Conservation (phyloP, 35 echinoderm and acorn worm species). For the Holothuria glaberrima region DNA sequence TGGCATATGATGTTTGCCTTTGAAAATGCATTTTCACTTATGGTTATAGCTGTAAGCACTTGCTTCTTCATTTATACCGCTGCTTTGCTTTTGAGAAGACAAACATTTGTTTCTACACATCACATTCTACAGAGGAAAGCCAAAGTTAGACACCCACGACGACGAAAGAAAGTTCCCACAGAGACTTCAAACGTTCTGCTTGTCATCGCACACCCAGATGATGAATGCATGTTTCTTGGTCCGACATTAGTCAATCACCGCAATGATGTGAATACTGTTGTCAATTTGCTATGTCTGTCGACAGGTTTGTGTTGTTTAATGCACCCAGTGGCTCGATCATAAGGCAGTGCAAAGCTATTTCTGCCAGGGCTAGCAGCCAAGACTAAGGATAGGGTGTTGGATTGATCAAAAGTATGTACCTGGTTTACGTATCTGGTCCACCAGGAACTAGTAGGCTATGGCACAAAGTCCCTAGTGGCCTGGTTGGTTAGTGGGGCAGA, state of each 20-base stretch:
- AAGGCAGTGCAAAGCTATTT: too few relatives aligned
- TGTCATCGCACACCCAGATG: slow-evolving; percentile 89
- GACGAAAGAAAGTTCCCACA: background rate
- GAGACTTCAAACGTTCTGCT: slow-evolving; percentile 61
- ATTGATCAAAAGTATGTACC: too few relatives aligned
- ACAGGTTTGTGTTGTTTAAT: slow-evolving; percentile 24
- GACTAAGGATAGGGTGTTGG: too few relatives aligned
- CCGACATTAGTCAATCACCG: slow-evolving; percentile 66
- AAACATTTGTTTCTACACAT: background rate
- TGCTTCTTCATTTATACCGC: background rate
- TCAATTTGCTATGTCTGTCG: slow-evolving; percentile 71
- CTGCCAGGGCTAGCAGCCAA: too few relatives aligned
- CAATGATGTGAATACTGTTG: background rate
- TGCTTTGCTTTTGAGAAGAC: slow-evolving; percentile 4
- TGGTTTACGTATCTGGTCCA: too few relatives aligned
- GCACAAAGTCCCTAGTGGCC: too few relatives aligned
- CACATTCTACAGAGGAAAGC: background rate
- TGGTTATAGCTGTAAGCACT: background rate
- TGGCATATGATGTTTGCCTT: background rate
- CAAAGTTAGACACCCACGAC: background rate
- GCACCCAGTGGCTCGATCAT: too few relatives aligned
- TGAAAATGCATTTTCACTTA: background rate
- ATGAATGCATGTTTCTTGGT: slow-evolving; percentile 91
- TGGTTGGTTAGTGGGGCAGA: too few relatives aligned
- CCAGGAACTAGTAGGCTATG: too few relatives aligned